These are phyloP conservation scores for Aradophagus sp. DNA, from an alignment of 1,140 invertebrate species.

Conservation along the genomic window DNA sequence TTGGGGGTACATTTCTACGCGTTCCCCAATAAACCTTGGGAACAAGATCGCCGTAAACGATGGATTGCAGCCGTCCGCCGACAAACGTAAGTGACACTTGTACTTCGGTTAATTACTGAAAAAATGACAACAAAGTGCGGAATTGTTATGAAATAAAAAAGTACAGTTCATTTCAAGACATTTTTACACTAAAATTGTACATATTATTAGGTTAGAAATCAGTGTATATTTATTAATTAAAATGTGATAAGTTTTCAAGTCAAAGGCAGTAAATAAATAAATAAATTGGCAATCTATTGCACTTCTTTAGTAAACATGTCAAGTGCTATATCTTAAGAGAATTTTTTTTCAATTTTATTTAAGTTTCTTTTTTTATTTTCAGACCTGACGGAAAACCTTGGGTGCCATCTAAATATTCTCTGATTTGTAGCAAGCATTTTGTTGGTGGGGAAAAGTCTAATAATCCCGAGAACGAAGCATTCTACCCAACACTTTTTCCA, in stretches of 20 bases:
- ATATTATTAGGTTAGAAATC: too few relatives aligned
- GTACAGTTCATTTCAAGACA: too few relatives aligned
- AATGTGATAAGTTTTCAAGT: too few relatives aligned
- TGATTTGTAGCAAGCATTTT: slow-evolving; percentile 23
- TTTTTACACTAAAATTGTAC: too few relatives aligned
- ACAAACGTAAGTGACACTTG: slow-evolving; percentile 6
- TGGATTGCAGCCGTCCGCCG: slow-evolving; percentile 10
- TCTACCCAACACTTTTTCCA: slow-evolving; percentile 17
- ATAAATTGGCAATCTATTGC: too few relatives aligned
- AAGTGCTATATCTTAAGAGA: too few relatives aligned
- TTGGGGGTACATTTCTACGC: slow-evolving; percentile 6
- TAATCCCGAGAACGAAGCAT: slow-evolving; percentile 8
- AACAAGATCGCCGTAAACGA: slow-evolving; percentile 1
- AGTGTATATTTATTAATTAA: not conserved
- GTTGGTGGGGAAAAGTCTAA: slow-evolving; percentile 12
- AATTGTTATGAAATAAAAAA: not conserved
- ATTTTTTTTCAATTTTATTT: too few relatives aligned
- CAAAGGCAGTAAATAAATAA: not conserved
- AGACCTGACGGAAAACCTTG: slow-evolving; percentile 17
- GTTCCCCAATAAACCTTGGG: slow-evolving; percentile 3
- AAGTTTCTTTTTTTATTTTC: slow-evolving; percentile 4
- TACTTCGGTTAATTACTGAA: not conserved
- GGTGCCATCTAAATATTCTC: slow-evolving; percentile 12
- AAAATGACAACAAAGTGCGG: too few relatives aligned
- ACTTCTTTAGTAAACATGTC: too few relatives aligned